These are phyloP conservation scores for Colostygia pectinataria DNA, from an alignment of 2,888 invertebrate genomes.

Conservation along the genomic window DNA sequence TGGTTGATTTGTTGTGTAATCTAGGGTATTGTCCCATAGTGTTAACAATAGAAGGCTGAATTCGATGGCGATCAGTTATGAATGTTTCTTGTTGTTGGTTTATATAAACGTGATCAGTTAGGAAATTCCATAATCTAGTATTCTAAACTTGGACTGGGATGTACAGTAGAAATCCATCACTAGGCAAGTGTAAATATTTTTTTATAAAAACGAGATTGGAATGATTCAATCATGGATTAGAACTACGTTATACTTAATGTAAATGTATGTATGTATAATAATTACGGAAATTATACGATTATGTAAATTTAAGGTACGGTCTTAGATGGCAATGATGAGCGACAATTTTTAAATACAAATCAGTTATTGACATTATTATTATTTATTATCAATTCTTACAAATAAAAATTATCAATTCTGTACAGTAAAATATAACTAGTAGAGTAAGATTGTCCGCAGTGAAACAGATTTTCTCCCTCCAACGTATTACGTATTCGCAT, in stretches of 20 bases:
- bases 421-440: background rate
- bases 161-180: slow-evolving; percentile 49
- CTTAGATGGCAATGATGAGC: slow-evolving; percentile 42
- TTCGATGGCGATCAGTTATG: no score
- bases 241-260: slow-evolving; percentile 51
- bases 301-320: slow-evolving; percentile 38
- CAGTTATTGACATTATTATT: no score
- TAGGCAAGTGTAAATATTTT: slow-evolving; percentile 65
- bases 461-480: background rate
- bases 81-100: no score
- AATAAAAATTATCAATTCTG: background rate
- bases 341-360: slow-evolving; percentile 8
- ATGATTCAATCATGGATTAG: slow-evolving; percentile 54
- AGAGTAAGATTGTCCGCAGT: background rate
- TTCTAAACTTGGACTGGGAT: slow-evolving; percentile 63
- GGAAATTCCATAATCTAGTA: no score
- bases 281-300: slow-evolving; percentile 34
- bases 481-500: background rate
- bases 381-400: no score
- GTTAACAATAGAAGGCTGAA: no score
- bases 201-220: slow-evolving; percentile 48
- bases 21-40: no score
- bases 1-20: no score
- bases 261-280: slow-evolving; percentile 53
- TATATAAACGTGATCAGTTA: no score